These are phyloP conservation scores for Lepus timidus DNA, from an alignment of 2,113 vertebrate species.

Conservation along the genomic window DNA sequence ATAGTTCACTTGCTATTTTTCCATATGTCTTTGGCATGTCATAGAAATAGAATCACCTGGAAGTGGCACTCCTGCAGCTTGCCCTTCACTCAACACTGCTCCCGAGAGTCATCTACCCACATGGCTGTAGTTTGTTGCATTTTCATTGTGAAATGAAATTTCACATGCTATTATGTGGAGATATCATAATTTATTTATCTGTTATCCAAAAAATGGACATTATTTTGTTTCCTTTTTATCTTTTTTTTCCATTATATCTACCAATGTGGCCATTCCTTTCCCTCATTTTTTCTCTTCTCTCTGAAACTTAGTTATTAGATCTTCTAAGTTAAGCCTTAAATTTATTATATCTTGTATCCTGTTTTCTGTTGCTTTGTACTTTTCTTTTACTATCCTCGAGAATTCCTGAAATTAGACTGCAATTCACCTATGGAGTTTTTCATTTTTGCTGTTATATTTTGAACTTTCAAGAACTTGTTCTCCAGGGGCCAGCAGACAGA, in stretches of 20 bases:
- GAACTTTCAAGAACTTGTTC: background rate
- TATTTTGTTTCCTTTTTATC: background rate
- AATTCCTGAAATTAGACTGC: constrained; percentile 50
- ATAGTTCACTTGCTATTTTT: background rate
- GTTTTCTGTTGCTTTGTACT: constrained; percentile 11
- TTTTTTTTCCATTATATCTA: background rate
- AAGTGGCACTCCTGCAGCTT: background rate
- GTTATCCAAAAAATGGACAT: background rate
- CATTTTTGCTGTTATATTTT: constrained; percentile 45
- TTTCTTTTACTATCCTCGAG: constrained; percentile 8
- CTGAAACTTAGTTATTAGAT: constrained; percentile 5
- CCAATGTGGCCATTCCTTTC: background rate
- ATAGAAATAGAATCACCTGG: background rate
- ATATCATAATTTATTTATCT: background rate
- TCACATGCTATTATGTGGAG: background rate
- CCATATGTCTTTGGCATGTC: background rate
- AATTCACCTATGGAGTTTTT: constrained; percentile 2
- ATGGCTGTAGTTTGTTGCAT: background rate
- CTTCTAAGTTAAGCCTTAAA: background rate
- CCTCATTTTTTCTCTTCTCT: background rate
- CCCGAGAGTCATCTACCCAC: background rate
- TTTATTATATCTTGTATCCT: constrained; percentile 3
- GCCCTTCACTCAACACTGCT: background rate
- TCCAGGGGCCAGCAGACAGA: no score
- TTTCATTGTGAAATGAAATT: background rate